These are phyloP conservation scores for Liodrosophila aerea DNA, from an alignment of 2,888 invertebrate genomes.

Conservation along the genomic window DNA sequence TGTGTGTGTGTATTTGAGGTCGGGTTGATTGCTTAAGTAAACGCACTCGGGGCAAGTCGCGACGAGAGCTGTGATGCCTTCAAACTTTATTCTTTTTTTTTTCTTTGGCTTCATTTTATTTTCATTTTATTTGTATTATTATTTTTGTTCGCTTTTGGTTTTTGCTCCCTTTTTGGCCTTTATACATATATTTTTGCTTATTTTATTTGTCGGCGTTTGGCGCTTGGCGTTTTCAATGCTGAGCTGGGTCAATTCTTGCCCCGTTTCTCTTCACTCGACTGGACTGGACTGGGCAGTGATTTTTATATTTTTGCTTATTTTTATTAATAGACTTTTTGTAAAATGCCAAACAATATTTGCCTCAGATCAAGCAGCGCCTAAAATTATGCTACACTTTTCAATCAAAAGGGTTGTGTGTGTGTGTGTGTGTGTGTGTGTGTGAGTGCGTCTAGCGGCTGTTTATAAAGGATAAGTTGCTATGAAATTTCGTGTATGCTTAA, in stretches of 20 bases:
- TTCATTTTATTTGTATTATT: constrained; percentile 24
- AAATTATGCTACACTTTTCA: constrained; percentile 69
- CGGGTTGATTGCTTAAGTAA: constrained; percentile 77
- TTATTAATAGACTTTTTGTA: constrained; percentile 73
- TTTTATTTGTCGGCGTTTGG: constrained; percentile 42
- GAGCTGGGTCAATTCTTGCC: constrained; percentile 61
- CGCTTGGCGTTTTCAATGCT: constrained; percentile 31
- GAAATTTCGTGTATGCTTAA: constrained; percentile 65
- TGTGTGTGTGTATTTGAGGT: constrained; percentile 62
- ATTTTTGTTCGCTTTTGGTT: constrained; percentile 8
- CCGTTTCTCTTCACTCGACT: constrained; percentile 28
- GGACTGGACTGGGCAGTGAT: constrained; percentile 52
- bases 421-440: constrained; percentile 1
- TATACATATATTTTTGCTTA: constrained; percentile 2
- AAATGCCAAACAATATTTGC: constrained; percentile 63
- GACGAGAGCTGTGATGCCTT: constrained; percentile 59
- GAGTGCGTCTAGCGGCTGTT: constrained; percentile 64
- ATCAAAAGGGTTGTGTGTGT: constrained; percentile 46
- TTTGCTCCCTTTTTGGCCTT: constrained; percentile 17
- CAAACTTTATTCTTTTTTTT: constrained; percentile 60
- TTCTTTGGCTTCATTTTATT: constrained; percentile 54
- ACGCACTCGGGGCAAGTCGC: constrained; percentile 68
- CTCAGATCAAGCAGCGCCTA: constrained; percentile 40
- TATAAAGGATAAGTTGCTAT: constrained; percentile 72
- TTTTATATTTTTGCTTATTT: constrained; percentile 60